A percentile compares a stretch with the other conserved stretches of the same genome.
These are phyloP conservation scores for Archilochus colubris DNA, from an alignment of 2,113 vertebrate species.

Conservation along the genomic window DNA sequence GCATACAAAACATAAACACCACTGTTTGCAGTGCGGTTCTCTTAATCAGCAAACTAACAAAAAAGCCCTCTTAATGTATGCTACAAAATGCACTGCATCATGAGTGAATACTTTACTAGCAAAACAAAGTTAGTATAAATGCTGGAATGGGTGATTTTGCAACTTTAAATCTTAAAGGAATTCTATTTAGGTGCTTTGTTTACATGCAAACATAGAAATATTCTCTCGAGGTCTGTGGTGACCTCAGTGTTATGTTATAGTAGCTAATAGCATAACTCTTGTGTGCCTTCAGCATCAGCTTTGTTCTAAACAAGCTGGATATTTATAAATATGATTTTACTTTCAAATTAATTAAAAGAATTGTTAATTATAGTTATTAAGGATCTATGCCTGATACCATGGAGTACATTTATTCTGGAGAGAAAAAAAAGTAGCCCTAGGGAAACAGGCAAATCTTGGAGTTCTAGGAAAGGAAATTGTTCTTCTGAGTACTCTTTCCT, in stretches of 20 bases:
- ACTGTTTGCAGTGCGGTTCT: neutral
- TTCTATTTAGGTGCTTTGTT: neutral
- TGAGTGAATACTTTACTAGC: neutral
- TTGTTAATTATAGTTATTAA: neutral
- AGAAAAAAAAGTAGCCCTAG: neutral
- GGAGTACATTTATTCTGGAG: neutral
- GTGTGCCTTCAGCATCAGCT: neutral
- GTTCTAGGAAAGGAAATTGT: neutral
- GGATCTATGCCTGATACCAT: neutral
- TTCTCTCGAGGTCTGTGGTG: neutral
- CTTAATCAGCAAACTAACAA: neutral
- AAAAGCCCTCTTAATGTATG: neutral
- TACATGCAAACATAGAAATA: neutral
- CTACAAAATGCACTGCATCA: neutral
- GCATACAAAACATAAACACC: neutral
- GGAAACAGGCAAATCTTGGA: neutral
- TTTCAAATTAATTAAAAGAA: neutral
- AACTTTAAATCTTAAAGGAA: neutral
- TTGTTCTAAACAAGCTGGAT: neutral
- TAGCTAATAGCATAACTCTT: neutral
- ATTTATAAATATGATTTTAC: conserved; percentile 10
- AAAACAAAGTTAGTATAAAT: neutral
- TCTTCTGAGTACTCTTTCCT: neutral
- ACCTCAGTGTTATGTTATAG: neutral
- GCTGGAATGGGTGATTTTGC: neutral